Evolutionary conservation across 2,888 invertebrate species (phyloP).

Genomic region (Odontocolon sp.): DNA sequence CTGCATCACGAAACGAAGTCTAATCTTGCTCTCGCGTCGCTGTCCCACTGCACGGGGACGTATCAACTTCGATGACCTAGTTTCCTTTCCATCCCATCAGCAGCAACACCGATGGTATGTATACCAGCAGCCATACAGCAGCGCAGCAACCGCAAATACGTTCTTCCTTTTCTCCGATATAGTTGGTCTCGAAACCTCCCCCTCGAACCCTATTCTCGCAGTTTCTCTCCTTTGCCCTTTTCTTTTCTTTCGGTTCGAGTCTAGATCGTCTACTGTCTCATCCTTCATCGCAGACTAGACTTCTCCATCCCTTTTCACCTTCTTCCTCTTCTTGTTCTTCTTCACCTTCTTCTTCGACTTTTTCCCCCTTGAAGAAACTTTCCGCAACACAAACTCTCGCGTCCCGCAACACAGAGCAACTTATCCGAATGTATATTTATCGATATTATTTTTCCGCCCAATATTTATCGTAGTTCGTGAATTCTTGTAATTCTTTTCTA

Average conservation of each 20-base stretch:
- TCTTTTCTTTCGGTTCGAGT: constrained; percentile 15
- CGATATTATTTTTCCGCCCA: constrained; percentile 48
- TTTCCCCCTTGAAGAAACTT: constrained; percentile 44
- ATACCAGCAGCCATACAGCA: background rate
- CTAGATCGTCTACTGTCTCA: constrained; percentile 27
- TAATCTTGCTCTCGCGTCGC: constrained; percentile 49
- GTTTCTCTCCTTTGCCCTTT: constrained; percentile 3
- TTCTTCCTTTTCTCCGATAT: constrained; percentile 6
- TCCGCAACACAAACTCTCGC: constrained; percentile 15
- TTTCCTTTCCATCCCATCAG: constrained; percentile 48
- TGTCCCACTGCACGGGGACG: constrained; percentile 42
- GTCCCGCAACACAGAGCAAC: background rate
- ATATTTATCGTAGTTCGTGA: constrained; percentile 54
- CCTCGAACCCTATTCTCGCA: constrained; percentile 1
- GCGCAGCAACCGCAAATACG: constrained; percentile 21
- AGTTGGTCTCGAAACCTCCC: constrained; percentile 12
- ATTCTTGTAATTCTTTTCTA: constrained; percentile 23
- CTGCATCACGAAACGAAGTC: constrained; percentile 56
- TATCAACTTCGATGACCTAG: constrained; percentile 56
- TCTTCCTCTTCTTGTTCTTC: constrained; percentile 70
- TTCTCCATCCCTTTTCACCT: constrained; percentile 67
- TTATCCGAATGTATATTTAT: constrained; percentile 52
- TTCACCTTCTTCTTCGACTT: constrained; percentile 62
- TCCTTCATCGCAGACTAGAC: constrained; percentile 42
- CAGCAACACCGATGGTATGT: constrained; percentile 26